These are phyloP conservation scores for Temnothorax longispinosus DNA, from an alignment of 1,140 invertebrate species.

Conservation along the genomic window DNA sequence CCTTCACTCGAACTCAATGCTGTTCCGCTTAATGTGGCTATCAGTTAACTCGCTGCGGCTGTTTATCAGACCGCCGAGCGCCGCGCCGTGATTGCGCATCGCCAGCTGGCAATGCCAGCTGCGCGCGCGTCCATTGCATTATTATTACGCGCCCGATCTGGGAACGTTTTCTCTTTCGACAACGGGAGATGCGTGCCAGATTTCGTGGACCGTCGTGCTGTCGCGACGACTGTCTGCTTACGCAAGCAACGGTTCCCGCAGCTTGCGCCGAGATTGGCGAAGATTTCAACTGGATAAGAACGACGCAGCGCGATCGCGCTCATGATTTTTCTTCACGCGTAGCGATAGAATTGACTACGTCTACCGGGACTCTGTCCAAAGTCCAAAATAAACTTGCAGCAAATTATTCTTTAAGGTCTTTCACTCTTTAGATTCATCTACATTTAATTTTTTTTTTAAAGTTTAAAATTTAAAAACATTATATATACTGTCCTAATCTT, in stretches of 20 bases:
- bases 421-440: background rate
- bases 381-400: background rate
- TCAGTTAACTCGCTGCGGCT: slow-evolving; percentile 69
- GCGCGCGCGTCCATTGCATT: slow-evolving; percentile 33
- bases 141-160: slow-evolving; percentile 63
- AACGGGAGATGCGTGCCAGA: slow-evolving; percentile 56
- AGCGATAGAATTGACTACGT: background rate
- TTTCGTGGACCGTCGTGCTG: slow-evolving; percentile 40
- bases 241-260: slow-evolving; percentile 41
- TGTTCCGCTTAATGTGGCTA: slow-evolving; percentile 77
- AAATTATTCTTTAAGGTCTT: background rate
- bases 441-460: background rate
- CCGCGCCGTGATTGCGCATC: slow-evolving; percentile 48
- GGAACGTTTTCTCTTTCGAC: slow-evolving; percentile 72
- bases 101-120: slow-evolving; percentile 70
- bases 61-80: slow-evolving; percentile 2
- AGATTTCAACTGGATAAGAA: slow-evolving; percentile 37
- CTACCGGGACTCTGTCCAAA: background rate
- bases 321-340: background rate
- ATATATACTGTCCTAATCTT: no score
- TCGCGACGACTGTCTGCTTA: slow-evolving; percentile 23
- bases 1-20: slow-evolving; percentile 65
- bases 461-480: background rate
- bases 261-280: slow-evolving; percentile 10
- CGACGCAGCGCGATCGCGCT: background rate